Conservation (phyloP, 2,888 invertebrate genomes). For the Drosophila paracracens region DNA sequence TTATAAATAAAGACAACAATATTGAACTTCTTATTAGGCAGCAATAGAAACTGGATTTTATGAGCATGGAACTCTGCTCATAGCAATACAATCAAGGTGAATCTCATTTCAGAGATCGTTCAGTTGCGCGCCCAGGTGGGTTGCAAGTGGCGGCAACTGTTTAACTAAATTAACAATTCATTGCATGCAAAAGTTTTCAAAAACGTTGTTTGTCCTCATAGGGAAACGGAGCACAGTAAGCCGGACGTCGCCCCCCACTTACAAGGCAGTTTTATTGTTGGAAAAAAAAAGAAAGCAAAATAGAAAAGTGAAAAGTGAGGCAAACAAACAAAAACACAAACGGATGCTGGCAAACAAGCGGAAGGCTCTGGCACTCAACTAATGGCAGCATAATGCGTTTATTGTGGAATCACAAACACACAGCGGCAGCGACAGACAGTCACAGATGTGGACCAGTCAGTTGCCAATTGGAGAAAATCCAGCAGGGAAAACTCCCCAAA, state of each 20-base stretch:
- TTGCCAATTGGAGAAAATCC: neutral
- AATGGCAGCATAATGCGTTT: slow-evolving; percentile 80
- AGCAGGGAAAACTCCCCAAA: slow-evolving; percentile 29
- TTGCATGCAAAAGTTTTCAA: slow-evolving; percentile 66
- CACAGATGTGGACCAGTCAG: slow-evolving; percentile 41
- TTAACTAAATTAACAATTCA: slow-evolving; percentile 78
- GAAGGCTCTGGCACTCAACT: slow-evolving; percentile 80
- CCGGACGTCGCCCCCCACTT: slow-evolving; percentile 36
- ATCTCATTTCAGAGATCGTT: slow-evolving; percentile 56
- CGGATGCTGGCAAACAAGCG: slow-evolving; percentile 79
- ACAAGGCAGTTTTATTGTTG: slow-evolving; percentile 68
- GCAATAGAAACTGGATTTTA: slow-evolving; percentile 12
- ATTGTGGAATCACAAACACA: slow-evolving; percentile 71
- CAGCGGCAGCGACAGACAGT: slow-evolving; percentile 8
- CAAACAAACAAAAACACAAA: slow-evolving; percentile 57
- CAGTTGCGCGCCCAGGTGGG: slow-evolving; percentile 24
- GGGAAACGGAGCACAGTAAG: slow-evolving; percentile 17
- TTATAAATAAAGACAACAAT: neutral
- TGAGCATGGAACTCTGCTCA: slow-evolving; percentile 13
- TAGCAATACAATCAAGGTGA: slow-evolving; percentile 65
- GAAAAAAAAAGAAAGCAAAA: slow-evolving; percentile 25
- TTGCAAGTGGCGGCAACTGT: slow-evolving; percentile 49
- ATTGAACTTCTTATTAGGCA: slow-evolving; percentile 15
- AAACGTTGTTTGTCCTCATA: slow-evolving; percentile 29
- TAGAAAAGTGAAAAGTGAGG: slow-evolving; percentile 42